Base-by-base conservation (phyloP, 2,888 invertebrate species). In the Tachina grossa region DNA sequence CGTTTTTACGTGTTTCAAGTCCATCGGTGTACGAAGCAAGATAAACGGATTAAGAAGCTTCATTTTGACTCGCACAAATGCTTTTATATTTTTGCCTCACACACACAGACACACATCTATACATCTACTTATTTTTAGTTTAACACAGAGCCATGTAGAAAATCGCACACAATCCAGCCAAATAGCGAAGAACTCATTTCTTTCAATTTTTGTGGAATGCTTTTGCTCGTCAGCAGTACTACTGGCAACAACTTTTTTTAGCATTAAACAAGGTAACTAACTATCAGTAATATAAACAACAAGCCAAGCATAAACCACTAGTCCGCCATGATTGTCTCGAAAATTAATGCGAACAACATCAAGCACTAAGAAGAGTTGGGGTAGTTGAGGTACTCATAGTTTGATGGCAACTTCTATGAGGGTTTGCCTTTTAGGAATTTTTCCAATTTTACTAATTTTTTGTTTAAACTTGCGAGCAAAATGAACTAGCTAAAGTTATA, bases 21-120 rank as follows among this genome's bases (percentile, higher is more conserved):
- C 92, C 92, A 92, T 89, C 90, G 91, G 92, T 92, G 92, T 92
- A 92, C 92, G 92, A 92, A 92, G 90, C 89, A 92, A 91, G 92
- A 92, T 92, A 92, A 92, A 92, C 90, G 92, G 92, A 92, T 92
- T 92, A 92, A 91, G 90, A 88, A 87, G 89, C 87, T 87, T 87
- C 83, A 79, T 53, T 74, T 63, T 66, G 11, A 74, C 72, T 43
- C 13, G 53, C 74, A 71, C 80, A 55, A 31, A 63, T 47, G 43
- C 45, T 55, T 19, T 49, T 13, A 14, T 13, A 47, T 49, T 66
- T 31, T 49, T 66, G 22, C 47, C 13, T 66, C 65, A 47, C 43
- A 71, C 31, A 31, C 31, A 31, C 1, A 31, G 1, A 31, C 47
- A 83, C n/a, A 71, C 49, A 43, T 39, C 14, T 19, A 43, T 11